Conservation (phyloP, 2,888 invertebrate genomes). For the Troides helena region DNA sequence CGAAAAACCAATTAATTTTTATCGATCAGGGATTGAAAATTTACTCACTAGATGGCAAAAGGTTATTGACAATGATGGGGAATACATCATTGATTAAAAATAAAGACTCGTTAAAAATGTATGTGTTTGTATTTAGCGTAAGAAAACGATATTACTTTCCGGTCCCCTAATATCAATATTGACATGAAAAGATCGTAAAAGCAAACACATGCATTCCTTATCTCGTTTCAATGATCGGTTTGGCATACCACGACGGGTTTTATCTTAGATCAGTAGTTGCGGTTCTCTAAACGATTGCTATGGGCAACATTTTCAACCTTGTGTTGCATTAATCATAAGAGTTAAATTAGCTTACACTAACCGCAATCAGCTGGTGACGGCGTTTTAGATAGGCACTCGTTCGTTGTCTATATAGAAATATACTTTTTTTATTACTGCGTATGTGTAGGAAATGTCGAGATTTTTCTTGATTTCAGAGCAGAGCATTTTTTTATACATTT, state of each 20-base stretch:
- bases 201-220: conserved; percentile 28
- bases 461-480: background rate
- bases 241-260: conserved; percentile 29
- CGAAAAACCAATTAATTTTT: too few species aligned
- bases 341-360: background rate
- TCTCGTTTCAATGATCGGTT: conserved; percentile 32
- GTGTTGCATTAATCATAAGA: background rate
- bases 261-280: conserved; percentile 29
- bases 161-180: too few species aligned
- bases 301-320: background rate
- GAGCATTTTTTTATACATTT: too few species aligned
- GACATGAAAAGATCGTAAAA: conserved; percentile 29
- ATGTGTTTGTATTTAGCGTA: too few species aligned
- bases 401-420: background rate
- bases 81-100: too few species aligned
- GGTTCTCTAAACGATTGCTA: conserved; percentile 12
- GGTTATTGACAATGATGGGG: too few species aligned
- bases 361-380: conserved; percentile 19
- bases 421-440: background rate
- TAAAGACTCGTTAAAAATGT: too few species aligned
- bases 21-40: too few species aligned
- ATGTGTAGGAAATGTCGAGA: background rate
- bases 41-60: too few species aligned
- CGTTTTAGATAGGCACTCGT: background rate
- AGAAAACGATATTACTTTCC: too few species aligned